Evolutionary conservation across 2,888 invertebrate genomes (phyloP).

Genomic region (Nemoura dubitans): DNA sequence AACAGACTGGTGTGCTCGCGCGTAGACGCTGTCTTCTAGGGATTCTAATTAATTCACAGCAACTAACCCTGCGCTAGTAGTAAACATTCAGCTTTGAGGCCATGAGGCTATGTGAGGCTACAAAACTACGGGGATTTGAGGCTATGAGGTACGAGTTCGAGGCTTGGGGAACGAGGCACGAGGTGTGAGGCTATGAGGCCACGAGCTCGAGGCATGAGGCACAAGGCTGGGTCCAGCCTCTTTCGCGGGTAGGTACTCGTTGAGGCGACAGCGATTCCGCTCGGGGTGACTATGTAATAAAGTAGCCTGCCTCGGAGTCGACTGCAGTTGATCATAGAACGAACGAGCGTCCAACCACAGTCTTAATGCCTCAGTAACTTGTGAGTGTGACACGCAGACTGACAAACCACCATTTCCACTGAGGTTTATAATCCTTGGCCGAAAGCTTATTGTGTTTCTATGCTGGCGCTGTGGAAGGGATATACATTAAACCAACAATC

Average conservation of each 20-base stretch:
- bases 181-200: too few relatives aligned
- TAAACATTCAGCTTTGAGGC: too few relatives aligned
- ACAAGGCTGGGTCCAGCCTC: background rate
- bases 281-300: too few relatives aligned
- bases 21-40: background rate
- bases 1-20: background rate
- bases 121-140: too few relatives aligned
- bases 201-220: background rate
- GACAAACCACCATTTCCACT: slow-evolving; percentile 27
- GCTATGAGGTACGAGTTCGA: too few relatives aligned
- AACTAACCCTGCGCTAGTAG: background rate
- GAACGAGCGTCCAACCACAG: slow-evolving; percentile 21
- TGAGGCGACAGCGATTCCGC: too few relatives aligned
- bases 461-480: background rate
- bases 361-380: slow-evolving; percentile 24
- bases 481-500: slow-evolving; percentile 15
- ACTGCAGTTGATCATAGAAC: background rate
- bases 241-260: too few relatives aligned
- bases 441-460: slow-evolving; percentile 15
- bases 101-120: too few relatives aligned
- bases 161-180: too few relatives aligned
- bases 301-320: background rate
- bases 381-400: slow-evolving; percentile 10
- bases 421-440: slow-evolving; percentile 23
- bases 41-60: slow-evolving; percentile 17